Conservation (phyloP, 1,140 invertebrate genomes). For the Plectrocnemia conspersa region DNA sequence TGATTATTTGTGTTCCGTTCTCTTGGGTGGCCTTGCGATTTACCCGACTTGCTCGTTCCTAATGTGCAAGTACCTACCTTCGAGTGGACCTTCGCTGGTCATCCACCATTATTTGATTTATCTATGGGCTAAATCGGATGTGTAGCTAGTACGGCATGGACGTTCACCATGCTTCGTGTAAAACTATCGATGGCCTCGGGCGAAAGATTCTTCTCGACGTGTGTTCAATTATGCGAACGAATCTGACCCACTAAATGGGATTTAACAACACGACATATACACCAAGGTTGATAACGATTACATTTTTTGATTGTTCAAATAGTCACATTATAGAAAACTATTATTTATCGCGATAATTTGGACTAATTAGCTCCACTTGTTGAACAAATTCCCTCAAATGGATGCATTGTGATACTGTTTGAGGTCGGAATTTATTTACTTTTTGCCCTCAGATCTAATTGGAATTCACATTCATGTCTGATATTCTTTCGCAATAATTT, state of each 20-base stretch:
- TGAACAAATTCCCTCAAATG: too few species aligned
- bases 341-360: too few species aligned
- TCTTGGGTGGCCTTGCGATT: conserved; percentile 11
- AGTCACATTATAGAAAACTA: too few species aligned
- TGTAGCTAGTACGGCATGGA: conserved; percentile 11
- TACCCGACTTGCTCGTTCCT: neutral
- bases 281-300: neutral
- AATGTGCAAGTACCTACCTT: conserved; percentile 7
- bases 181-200: neutral
- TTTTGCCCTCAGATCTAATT: too few species aligned
- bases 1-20: conserved; percentile 1
- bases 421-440: too few species aligned
- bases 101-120: conserved; percentile 4
- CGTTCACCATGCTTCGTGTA: conserved; percentile 1
- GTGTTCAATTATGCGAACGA: neutral
- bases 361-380: too few species aligned
- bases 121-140: neutral
- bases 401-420: too few species aligned
- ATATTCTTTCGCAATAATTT: too few species aligned
- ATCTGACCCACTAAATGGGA: neutral
- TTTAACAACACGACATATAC: neutral
- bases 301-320: conserved; percentile 3
- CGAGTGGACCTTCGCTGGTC: neutral
- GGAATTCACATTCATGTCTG: too few species aligned
- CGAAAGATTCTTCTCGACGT: neutral